Evolutionary conservation across 2,888 invertebrate genomes (phyloP).

Genomic region (Trichopria drosophilae): DNA sequence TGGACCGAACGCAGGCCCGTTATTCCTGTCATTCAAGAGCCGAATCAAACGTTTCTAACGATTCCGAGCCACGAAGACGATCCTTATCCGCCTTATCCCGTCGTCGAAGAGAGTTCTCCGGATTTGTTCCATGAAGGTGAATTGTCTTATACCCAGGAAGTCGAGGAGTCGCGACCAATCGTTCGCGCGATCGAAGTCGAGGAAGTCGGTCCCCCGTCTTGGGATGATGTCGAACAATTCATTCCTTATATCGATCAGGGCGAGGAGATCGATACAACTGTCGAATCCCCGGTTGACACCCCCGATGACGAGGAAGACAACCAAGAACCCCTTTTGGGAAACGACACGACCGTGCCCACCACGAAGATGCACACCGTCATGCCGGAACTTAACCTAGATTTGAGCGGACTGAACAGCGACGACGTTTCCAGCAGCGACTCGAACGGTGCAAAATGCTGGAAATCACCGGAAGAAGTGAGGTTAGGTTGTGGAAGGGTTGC

Average conservation of each 20-base stretch:
- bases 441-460: slow-evolving; percentile 65
- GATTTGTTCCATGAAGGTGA: no score
- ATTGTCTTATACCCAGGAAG: no score
- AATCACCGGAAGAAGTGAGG: slow-evolving; percentile 70
- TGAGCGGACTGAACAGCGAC: slow-evolving; percentile 47
- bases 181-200: slow-evolving; percentile 33
- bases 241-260: slow-evolving; percentile 48
- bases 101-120: no score
- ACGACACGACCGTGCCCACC: no score
- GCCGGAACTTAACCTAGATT: slow-evolving; percentile 54
- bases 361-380: slow-evolving; percentile 41
- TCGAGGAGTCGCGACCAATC: no score
- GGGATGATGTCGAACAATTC: slow-evolving; percentile 29
- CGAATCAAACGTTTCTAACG: slow-evolving; percentile 44
- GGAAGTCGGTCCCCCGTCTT: slow-evolving; percentile 22
- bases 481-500: slow-evolving; percentile 73
- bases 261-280: slow-evolving; percentile 33
- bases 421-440: slow-evolving; percentile 47
- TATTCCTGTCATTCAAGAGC: slow-evolving; percentile 46
- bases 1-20: slow-evolving; percentile 39
- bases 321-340: no score
- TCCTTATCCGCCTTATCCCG: slow-evolving; percentile 42
- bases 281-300: no score
- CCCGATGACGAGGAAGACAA: slow-evolving; percentile 7
- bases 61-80: slow-evolving; percentile 45